Conservation (phyloP, 2,888 invertebrate genomes). For the Sarcophaga carnaria region DNA sequence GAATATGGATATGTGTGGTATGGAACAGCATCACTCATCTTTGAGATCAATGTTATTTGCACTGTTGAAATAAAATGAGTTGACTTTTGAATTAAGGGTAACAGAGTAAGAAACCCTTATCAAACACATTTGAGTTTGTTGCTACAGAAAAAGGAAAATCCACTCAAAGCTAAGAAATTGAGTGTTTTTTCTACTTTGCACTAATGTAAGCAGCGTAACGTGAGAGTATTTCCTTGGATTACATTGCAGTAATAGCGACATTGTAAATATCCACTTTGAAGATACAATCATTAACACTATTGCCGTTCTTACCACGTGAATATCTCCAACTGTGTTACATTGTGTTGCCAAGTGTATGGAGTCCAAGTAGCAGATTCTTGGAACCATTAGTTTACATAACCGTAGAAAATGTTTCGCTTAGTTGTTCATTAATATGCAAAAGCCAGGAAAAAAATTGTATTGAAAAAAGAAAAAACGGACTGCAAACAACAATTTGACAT, state of each 20-base stretch:
- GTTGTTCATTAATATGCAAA: conserved; percentile 51
- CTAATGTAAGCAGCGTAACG: not conserved
- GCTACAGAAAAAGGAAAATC: conserved; percentile 21
- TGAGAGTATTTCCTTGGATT: conserved; percentile 17
- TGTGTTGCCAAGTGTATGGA: conserved; percentile 52
- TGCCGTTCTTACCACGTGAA: conserved; percentile 61
- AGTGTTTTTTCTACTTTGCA: conserved; percentile 26
- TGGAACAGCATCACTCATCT: not conserved
- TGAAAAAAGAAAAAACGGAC: conserved; percentile 13
- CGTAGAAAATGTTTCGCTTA: conserved; percentile 21
- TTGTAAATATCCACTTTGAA: conserved; percentile 38
- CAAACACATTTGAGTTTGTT: not conserved
- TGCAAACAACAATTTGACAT: conserved; percentile 16
- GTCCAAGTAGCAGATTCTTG: conserved; percentile 49
- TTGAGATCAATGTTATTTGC: conserved; percentile 25
- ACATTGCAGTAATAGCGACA: conserved; percentile 34
- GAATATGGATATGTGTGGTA: not conserved
- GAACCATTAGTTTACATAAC: conserved; percentile 55
- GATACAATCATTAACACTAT: not conserved
- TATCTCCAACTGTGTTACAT: conserved; percentile 62
- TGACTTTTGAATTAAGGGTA: not conserved
- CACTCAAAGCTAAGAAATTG: conserved; percentile 2
- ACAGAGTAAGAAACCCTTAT: not conserved
- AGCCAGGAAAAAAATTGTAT: conserved; percentile 1
- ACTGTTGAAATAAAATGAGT: conserved; percentile 4